phyloP scores from a whole-genome alignment of 2,888 invertebrate genomes.

The Vesta saturnalis region DNA sequence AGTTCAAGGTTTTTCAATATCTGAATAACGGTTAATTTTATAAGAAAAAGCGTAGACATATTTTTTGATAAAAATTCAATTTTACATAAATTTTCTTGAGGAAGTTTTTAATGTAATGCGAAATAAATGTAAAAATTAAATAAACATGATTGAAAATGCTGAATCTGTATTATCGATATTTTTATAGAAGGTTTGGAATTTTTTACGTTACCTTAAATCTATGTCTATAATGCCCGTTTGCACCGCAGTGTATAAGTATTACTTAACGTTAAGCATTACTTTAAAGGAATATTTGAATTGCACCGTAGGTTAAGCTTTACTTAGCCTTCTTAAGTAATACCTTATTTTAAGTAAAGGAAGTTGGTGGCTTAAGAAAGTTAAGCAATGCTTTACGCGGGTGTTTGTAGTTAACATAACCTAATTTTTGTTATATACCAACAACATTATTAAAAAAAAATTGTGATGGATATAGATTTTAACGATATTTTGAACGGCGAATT shows the following conservation, averaged over 20 bases:
- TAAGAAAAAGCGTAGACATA: too few relatives aligned
- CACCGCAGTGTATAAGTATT: slow-evolving; percentile 1
- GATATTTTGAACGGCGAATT: neutral
- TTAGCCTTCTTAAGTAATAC: neutral
- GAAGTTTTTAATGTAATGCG: too few relatives aligned
- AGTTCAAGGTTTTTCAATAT: too few relatives aligned
- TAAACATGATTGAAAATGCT: too few relatives aligned
- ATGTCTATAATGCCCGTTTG: neutral
- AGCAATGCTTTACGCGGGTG: slow-evolving; percentile 1
- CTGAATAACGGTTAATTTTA: too few relatives aligned
- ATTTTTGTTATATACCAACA: neutral
- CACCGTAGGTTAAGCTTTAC: neutral
- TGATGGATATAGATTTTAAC: neutral
- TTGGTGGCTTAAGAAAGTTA: slow-evolving; percentile 3
- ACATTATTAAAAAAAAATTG: too few relatives aligned
- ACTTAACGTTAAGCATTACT: neutral
- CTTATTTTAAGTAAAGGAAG: neutral
- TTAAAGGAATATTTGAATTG: neutral
- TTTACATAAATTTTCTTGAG: too few relatives aligned
- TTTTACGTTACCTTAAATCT: too few relatives aligned
- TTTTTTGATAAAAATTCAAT: too few relatives aligned
- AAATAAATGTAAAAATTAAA: too few relatives aligned
- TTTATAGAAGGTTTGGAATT: too few relatives aligned
- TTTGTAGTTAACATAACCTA: neutral
- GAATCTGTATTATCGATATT: too few relatives aligned